Base-by-base conservation (phyloP, 2,113 vertebrate species). In the Scophthalmus maximus region DNA sequence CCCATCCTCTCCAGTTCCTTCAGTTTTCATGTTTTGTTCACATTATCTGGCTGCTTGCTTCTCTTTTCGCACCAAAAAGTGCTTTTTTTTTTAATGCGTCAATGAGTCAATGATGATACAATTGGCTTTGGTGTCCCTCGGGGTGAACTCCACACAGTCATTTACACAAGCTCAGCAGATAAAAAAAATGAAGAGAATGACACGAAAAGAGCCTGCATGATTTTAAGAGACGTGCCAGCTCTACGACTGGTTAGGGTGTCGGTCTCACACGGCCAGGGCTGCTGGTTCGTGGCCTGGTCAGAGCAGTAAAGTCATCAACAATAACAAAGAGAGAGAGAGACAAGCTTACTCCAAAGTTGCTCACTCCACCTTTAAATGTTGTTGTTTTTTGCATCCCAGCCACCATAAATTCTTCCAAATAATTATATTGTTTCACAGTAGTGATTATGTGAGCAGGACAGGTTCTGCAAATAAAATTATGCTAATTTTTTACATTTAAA, bases 101-200 rank as follows among this genome's bases (percentile, higher is more conserved):
- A 42, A 47, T 12, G 5, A 6, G 32, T 50, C 40, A 26, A 58
- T 56, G 7, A 74, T 66, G 51, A 79, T 73, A 8, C n/a, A 70
- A 70, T 29, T 44, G 32, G 11, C 47, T 51, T 15, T 3, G 6
- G 7, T 50, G 27, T 26, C 56, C 68, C 57, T 12, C 23, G 17
- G 52, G 59, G 5, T 25, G 5, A 34, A n/a, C 32, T 32, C 0
- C 14, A 56, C n/a, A 29, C 22, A 34, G 8, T 57, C 50, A 36
- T 50, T 63, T 55, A 34, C 51, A 57, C 44, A 62, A 73, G 51
- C 59, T 73, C 55, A 56, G 81, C 66, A 59, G 59, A 57, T 56
- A 52, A 51, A 67, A 51, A 67, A 59, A 44, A 14, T 34, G 23
- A 73, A 56, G 6, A 20, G 4, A 8, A 52, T 25, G 8, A 58